Evolutionary conservation across 1,140 invertebrate genomes (phyloP).

Genomic region (Trichonephila inaurata): DNA sequence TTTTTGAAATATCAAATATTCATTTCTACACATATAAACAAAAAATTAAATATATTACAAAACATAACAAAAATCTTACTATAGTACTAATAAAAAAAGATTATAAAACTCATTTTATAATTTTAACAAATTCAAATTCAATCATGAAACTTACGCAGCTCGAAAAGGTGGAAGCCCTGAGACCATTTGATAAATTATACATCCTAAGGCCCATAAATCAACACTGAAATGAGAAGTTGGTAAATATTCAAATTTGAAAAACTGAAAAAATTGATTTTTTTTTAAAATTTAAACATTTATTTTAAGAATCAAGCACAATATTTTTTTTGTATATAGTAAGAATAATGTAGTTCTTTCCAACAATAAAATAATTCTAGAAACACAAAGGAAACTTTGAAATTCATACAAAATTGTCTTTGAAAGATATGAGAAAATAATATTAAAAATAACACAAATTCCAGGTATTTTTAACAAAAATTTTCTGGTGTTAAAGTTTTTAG

Average conservation of each 20-base stretch:
- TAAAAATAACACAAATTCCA: background rate
- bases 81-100: background rate
- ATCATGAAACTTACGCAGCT: slow-evolving; percentile 83
- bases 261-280: too few species aligned
- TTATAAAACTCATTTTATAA: background rate
- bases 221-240: slow-evolving; percentile 84
- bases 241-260: too few species aligned
- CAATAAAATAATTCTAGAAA: too few species aligned
- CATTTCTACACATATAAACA: slow-evolving; percentile 85
- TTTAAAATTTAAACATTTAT: too few species aligned
- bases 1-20: slow-evolving; percentile 98
- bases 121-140: background rate
- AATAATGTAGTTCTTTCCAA: too few species aligned
- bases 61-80: background rate
- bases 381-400: too few species aligned
- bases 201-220: slow-evolving; percentile 99
- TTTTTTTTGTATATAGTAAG: too few species aligned
- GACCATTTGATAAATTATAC: slow-evolving; percentile 98
- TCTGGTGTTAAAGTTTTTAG: background rate
- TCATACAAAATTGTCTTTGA: too few species aligned
- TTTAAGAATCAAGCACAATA: too few species aligned
- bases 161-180: slow-evolving; percentile 95
- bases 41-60: slow-evolving; percentile 75
- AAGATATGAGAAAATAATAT: background rate
- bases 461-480: background rate